A percentile compares a stretch with the other conserved stretches of the same genome.
phyloP scores from a whole-genome alignment of 2,888 invertebrate species.

The Nemurella pictetii region DNA sequence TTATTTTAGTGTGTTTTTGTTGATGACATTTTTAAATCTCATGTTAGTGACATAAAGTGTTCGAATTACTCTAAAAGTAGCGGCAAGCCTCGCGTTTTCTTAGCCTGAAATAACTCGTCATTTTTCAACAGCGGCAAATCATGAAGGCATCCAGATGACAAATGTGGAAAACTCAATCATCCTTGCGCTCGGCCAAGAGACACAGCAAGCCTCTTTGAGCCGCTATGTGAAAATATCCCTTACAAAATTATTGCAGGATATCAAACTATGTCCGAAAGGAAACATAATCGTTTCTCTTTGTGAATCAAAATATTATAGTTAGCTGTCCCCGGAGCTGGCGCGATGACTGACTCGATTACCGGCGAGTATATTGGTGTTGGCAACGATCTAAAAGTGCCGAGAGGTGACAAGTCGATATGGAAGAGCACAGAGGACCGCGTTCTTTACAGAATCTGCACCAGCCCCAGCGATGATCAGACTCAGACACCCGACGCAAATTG shows the following conservation, averaged over 20 bases:
- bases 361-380: conserved; percentile 6
- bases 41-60: not conserved
- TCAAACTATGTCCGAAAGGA: not conserved
- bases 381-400: not conserved
- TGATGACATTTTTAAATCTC: not conserved
- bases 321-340: not conserved
- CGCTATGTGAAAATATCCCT: not conserved
- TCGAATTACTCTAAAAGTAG: not conserved
- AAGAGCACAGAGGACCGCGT: not conserved
- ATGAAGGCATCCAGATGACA: not conserved
- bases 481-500: too few relatives aligned
- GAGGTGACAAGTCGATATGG: not conserved
- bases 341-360: not conserved
- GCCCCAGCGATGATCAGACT: conserved; percentile 8
- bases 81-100: not conserved
- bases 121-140: not conserved
- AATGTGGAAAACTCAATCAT: not conserved
- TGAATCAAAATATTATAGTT: not conserved
- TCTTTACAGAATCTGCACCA: not conserved
- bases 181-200: not conserved
- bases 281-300: not conserved
- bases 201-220: not conserved
- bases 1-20: too few relatives aligned
- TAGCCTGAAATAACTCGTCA: conserved; percentile 18
- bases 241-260: conserved; percentile 9